Conservation (phyloP, 2,888 invertebrate genomes). For the Drepana falcataria region DNA sequence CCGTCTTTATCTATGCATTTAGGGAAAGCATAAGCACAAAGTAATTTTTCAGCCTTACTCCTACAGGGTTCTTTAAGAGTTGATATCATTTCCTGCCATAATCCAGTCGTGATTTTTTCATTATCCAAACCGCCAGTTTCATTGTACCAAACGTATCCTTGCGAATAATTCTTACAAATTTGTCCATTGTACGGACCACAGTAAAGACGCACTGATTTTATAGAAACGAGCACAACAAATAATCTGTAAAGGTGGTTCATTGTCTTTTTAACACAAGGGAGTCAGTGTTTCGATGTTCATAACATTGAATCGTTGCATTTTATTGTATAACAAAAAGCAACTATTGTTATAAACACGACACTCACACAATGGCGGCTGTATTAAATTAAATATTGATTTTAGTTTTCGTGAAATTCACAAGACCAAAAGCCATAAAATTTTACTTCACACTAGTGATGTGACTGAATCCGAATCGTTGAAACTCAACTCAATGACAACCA, state of each 20-base stretch:
- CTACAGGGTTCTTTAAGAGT: slow-evolving; percentile 90
- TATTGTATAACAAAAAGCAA: slow-evolving; percentile 36
- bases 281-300: slow-evolving; percentile 47
- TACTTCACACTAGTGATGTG: slow-evolving; percentile 23
- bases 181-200: slow-evolving; percentile 93
- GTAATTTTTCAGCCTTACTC: slow-evolving; percentile 91
- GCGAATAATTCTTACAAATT: slow-evolving; percentile 84
- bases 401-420: slow-evolving; percentile 27
- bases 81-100: slow-evolving; percentile 92
- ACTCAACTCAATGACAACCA: too few relatives aligned
- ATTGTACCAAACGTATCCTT: slow-evolving; percentile 88
- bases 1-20: slow-evolving; percentile 85
- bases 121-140: slow-evolving; percentile 87
- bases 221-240: slow-evolving; percentile 55
- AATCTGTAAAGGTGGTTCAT: slow-evolving; percentile 54
- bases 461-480: slow-evolving; percentile 1
- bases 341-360: slow-evolving; percentile 36
- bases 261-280: slow-evolving; percentile 41
- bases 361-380: slow-evolving; percentile 69
- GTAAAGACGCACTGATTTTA: slow-evolving; percentile 81
- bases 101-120: slow-evolving; percentile 88
- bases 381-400: slow-evolving; percentile 68
- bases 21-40: slow-evolving; percentile 96
- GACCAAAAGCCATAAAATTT: slow-evolving; percentile 8
- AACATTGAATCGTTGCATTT: slow-evolving; percentile 56